Evolutionary conservation across 2,888 invertebrate genomes (phyloP), one percentile per base, ranked within the genome.

Genomic region (Mylabris sibirica): DNA sequence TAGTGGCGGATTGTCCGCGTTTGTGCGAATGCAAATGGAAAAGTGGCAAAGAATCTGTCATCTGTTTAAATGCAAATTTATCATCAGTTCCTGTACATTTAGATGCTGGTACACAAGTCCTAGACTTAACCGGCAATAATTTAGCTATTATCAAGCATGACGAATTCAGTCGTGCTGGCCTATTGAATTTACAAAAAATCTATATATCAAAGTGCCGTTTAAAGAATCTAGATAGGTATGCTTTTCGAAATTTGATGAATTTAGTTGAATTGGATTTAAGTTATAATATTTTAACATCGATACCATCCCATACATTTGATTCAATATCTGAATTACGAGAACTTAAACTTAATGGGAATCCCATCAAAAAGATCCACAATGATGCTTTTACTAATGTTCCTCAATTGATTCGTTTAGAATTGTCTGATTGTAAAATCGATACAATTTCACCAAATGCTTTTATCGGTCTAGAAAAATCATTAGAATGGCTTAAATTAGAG

Each of bases 1-100:
- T 83, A 34, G 79, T 85, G 74, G 89, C 90, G 80, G 91, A 91
- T 78, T 93, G 93, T 82, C 93, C 93, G 64, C 88, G 88, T 72
- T 87, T 90, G 77, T 95, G 95, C 86, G 93, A 94, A 85, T 95
- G 95, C 88, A 94, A 94, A 86, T 95, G 95, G 95, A 93, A 93
- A 84, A 91, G 91, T 82, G 94, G 94, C 79, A 95, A 95, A 85
- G 94, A 94, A 85, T 92, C 93, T 63, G 94, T 93, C 67, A 87
- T 92, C 78, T 95, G 95, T 86, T 88, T 90, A 77, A 91, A 90
- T 83, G 92, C 92, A 70, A 92, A 92, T 82, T 88, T 94, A 77
- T 89, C 90, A 76, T 87, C 89, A 79, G 89, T 95, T 76, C 95
- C 95, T 41, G 87, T 88, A 62, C 90, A 90, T 72, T 88, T 94